Evolutionary conservation across 2,888 invertebrate species (phyloP).

Genomic region (Aproaerema taeniolella): DNA sequence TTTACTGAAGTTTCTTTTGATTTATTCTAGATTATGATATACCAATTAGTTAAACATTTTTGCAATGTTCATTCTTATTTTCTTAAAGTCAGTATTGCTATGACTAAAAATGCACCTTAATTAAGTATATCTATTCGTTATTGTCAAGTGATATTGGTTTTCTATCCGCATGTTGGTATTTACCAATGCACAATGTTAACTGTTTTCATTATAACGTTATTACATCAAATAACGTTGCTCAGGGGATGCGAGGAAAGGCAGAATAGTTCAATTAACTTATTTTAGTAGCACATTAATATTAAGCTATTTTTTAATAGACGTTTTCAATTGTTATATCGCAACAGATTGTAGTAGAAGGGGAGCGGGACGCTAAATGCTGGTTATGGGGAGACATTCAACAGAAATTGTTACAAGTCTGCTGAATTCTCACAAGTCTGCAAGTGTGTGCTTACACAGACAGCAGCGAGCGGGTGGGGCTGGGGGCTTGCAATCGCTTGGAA

Average conservation of each 20-base stretch:
- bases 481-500: no score
- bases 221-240: background rate
- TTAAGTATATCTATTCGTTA: no score
- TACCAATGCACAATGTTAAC: background rate
- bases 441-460: no score
- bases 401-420: slow-evolving; percentile 1
- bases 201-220: background rate
- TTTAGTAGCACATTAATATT: slow-evolving; percentile 25
- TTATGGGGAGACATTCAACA: background rate
- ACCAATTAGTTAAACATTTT: no score
- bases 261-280: slow-evolving; percentile 21
- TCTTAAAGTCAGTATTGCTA: no score
- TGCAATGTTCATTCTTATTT: no score
- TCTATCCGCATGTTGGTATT: no score
- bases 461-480: no score
- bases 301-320: background rate
- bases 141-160: no score
- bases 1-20: no score
- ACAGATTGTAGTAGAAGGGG: background rate
- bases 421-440: background rate
- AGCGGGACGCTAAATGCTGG: slow-evolving; percentile 2
- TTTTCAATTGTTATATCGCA: background rate
- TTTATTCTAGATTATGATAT: no score
- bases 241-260: background rate
- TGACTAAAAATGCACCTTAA: no score